Percentiles rank a stretch among this genome's conserved stretches.
phyloP scores from a whole-genome alignment of 1,140 invertebrate species.

The Augochlora pura region DNA sequence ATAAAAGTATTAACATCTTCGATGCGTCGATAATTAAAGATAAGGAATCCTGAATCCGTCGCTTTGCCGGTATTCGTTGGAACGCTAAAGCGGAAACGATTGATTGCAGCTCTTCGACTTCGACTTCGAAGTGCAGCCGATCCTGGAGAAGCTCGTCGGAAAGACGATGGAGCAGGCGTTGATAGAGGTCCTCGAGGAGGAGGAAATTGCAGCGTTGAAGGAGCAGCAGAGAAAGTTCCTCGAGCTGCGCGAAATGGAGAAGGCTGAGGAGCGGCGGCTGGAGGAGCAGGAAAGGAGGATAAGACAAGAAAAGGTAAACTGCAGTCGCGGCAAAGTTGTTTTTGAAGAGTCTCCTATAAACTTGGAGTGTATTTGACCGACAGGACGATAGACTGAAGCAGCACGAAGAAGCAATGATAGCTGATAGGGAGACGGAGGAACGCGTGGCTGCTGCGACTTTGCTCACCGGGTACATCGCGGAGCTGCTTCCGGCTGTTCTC shows the following conservation, averaged over 20 bases:
- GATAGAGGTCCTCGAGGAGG: constrained; percentile 90
- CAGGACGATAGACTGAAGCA: constrained; percentile 82
- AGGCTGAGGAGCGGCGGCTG: constrained; percentile 87
- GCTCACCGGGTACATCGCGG: constrained; percentile 90
- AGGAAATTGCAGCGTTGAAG: constrained; percentile 86
- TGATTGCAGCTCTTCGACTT: constrained; percentile 89
- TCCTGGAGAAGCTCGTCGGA: constrained; percentile 92
- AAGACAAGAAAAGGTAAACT: constrained; percentile 82
- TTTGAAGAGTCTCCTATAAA: too few relatives aligned
- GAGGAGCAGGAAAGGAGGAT: constrained; percentile 87
- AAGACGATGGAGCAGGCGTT: constrained; percentile 93
- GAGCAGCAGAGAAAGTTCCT: constrained; percentile 89
- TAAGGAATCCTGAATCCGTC: too few relatives aligned
- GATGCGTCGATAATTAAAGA: too few relatives aligned
- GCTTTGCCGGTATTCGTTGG: too few relatives aligned
- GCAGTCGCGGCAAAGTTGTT: background rate
- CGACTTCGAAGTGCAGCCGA: constrained; percentile 92
- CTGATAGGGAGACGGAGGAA: constrained; percentile 87
- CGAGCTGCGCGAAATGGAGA: constrained; percentile 89
- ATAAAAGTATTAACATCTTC: too few relatives aligned
- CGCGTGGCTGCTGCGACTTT: constrained; percentile 90
- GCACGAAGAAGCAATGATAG: constrained; percentile 80
- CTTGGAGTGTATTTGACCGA: background rate
- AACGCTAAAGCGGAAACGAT: too few relatives aligned
- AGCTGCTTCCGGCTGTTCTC: constrained; percentile 91